Base-by-base conservation (phyloP, 2,113 vertebrate genomes). In the Ammodytes dubius region DNA sequence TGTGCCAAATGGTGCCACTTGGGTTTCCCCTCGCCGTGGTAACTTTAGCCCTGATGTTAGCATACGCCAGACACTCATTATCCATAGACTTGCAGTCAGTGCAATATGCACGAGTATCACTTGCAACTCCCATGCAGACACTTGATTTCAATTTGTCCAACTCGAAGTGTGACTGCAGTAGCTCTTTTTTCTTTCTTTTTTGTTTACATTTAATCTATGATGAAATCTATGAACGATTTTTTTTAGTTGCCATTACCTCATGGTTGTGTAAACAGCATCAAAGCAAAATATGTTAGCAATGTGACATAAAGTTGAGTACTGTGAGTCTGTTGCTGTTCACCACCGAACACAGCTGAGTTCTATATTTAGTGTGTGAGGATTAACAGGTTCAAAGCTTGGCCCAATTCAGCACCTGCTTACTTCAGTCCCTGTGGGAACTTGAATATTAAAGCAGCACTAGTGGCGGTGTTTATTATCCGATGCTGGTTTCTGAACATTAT, bases 341-440 rank as follows among this genome's bases (percentile, higher is more conserved):
- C 68, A 1, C 75, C 85, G 65, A 86, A 88, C 87, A 84, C 80
- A 75, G 46, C 89, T 74, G 69, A 81, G 74, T 54, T 93, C 90
- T 93, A 91, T 93, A 95, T 95, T 92, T 95, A 93, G 91, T 79
- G 88, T 77, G 74, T 85, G 89, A 79, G 91, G 93, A 93, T 95
- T 94, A 94, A 10, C 85, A 88, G 39, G 84, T 89, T 90, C 81
- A 76, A 81, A 79, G 81, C 74, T 52, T 79, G 56, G 84, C 87
- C 83, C 77, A 76, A 78, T 88, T 90, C 87, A 85, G 53, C 94
- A 95, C 82, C 94, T 95, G 94, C 88, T 91, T 87, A 74, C 81
- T 90, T 91, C 90, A 87, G 91, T 90, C 90, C 86, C 52, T 78
- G 83, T 76, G 52, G 78, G 63, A 79, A 70, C 47, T 27, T 40